Evolutionary conservation across 2,888 invertebrate genomes (phyloP).

Genomic region (Macrophya alboannulata): DNA sequence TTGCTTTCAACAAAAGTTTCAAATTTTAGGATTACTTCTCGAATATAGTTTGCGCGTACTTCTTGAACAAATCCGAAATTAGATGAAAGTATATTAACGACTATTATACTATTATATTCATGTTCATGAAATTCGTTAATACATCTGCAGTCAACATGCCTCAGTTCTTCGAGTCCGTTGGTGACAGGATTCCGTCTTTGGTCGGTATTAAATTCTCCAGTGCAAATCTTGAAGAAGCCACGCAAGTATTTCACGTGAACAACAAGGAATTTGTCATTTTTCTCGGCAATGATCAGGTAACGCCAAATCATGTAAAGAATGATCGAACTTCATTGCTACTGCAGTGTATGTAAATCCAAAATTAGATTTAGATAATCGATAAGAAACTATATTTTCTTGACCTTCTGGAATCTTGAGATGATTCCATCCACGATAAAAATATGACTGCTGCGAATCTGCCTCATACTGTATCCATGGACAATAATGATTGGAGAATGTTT

Average conservation of each 20-base stretch:
- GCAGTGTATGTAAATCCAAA: neutral
- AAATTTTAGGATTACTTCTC: neutral
- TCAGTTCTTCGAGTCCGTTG: slow-evolving; percentile 85
- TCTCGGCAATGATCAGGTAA: slow-evolving; percentile 87
- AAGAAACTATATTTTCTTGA: too few relatives aligned
- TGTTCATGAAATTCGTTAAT: neutral
- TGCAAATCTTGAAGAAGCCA: slow-evolving; percentile 86
- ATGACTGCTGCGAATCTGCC: too few relatives aligned
- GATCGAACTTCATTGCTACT: neutral
- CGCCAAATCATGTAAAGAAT: neutral
- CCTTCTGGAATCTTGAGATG: too few relatives aligned
- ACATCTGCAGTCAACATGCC: slow-evolving; percentile 87
- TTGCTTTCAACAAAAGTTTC: neutral
- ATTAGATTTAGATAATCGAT: neutral
- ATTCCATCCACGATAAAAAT: too few relatives aligned
- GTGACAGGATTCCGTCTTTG: slow-evolving; percentile 86
- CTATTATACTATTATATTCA: neutral
- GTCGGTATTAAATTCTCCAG: slow-evolving; percentile 92
- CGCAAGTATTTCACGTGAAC: slow-evolving; percentile 82
- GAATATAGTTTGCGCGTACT: neutral
- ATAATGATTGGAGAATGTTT: neutral
- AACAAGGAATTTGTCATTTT: slow-evolving; percentile 83
- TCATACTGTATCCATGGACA: neutral
- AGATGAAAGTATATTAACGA: neutral
- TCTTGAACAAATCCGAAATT: neutral